phyloP scores from a whole-genome alignment of 2,797 vertebrate genomes.

The Rousettus madagascariensis region DNA sequence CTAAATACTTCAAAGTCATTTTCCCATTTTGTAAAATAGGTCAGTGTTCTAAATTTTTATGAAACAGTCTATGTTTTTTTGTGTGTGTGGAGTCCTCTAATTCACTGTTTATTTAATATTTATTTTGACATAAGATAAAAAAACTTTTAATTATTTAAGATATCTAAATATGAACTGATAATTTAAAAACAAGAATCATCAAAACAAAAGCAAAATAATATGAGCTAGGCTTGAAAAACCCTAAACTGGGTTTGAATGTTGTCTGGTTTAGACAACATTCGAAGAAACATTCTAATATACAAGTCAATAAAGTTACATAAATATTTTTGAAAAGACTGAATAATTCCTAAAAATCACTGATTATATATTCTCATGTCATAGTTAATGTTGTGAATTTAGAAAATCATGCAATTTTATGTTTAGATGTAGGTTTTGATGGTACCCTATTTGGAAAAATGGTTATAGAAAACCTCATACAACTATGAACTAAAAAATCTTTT shows the following conservation, averaged over 20 bases:
- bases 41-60: not conserved
- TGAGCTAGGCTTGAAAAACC: not conserved
- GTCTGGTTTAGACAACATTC: not conserved
- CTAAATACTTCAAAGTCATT: not conserved
- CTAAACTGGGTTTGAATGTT: not conserved
- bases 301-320: not conserved
- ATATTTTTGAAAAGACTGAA: not conserved
- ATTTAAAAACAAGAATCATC: not conserved
- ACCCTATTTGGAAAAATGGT: not conserved
- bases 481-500: not conserved
- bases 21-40: not conserved
- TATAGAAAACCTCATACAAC: not conserved
- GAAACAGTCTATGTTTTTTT: not conserved
- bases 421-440: not conserved
- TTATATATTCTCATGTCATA: not conserved
- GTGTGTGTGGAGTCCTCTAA: not conserved
- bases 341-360: not conserved
- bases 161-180: not conserved
- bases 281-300: not conserved
- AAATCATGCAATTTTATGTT: slow-evolving; percentile 29
- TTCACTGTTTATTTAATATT: not conserved
- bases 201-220: not conserved
- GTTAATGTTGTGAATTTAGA: not conserved
- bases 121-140: not conserved
- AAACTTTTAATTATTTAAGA: not conserved